Conservation (phyloP, 2,888 invertebrate species). For the Allygus modestus region DNA sequence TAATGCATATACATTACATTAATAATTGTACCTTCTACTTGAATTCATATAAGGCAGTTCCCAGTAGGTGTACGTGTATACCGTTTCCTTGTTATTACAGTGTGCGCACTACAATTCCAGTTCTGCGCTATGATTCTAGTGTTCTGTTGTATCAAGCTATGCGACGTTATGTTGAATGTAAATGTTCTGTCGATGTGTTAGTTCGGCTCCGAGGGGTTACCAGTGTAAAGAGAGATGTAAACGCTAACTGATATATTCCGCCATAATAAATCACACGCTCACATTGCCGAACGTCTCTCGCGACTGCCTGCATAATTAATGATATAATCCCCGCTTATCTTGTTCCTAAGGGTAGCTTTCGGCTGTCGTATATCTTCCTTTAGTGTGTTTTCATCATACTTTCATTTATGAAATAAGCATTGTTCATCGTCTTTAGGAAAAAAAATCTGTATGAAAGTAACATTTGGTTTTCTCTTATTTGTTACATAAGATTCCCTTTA, state of each 20-base stretch:
- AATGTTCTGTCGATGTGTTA: too few species aligned
- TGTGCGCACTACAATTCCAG: too few species aligned
- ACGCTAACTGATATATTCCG: conserved; percentile 35
- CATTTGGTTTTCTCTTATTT: neutral
- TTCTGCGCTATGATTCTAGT: too few species aligned
- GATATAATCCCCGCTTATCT: conserved; percentile 41
- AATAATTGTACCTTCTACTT: too few species aligned
- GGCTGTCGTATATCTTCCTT: conserved; percentile 28
- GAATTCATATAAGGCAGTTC: too few species aligned
- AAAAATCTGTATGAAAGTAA: neutral
- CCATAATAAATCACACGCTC: conserved; percentile 33
- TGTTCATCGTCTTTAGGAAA: neutral
- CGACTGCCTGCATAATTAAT: conserved; percentile 37
- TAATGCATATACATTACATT: too few species aligned
- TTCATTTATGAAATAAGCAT: neutral
- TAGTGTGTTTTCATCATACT: conserved; percentile 3
- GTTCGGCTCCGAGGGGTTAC: neutral
- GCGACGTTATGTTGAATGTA: too few species aligned
- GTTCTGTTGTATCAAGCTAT: too few species aligned
- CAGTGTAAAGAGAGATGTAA: conserved; percentile 8
- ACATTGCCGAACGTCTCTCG: conserved; percentile 36
- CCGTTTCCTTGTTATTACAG: too few species aligned
- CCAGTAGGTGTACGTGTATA: too few species aligned
- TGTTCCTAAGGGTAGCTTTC: conserved; percentile 39
- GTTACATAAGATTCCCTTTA: too few species aligned